Conservation (phyloP, 2,113 vertebrate genomes). For the Centropus unirufus region DNA sequence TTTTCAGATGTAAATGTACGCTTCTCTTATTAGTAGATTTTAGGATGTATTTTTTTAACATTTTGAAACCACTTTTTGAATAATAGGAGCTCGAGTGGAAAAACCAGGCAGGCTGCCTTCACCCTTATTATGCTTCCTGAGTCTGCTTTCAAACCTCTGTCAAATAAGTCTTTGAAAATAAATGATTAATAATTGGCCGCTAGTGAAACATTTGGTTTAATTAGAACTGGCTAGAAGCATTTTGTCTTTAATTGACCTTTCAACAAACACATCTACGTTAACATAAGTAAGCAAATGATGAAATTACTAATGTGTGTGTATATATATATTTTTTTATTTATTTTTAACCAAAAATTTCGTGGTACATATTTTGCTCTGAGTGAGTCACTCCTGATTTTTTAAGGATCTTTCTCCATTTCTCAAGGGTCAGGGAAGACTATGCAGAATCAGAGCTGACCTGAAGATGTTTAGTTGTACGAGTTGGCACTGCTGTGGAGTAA, state of each 20-base stretch:
- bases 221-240: not conserved
- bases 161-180: slow-evolving; percentile 13
- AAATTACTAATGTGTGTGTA: not conserved
- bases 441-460: not conserved
- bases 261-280: not conserved
- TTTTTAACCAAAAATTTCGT: not conserved
- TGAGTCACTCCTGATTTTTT: not conserved
- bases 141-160: slow-evolving; percentile 35
- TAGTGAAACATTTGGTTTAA: slow-evolving; percentile 46
- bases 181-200: not conserved
- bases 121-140: not conserved
- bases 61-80: slow-evolving; percentile 1
- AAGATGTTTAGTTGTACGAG: not conserved
- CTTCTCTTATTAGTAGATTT: not conserved
- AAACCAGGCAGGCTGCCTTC: not conserved
- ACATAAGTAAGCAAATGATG: not conserved
- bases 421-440: not conserved
- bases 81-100: not conserved
- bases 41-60: not conserved
- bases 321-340: not conserved
- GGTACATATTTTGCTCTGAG: not conserved
- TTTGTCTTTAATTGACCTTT: not conserved
- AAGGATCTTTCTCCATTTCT: not conserved
- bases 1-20: not conserved
- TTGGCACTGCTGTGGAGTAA: not conserved